phyloP scores from a whole-genome alignment of 2,113 vertebrate species.

The Brachirus orientalis region DNA sequence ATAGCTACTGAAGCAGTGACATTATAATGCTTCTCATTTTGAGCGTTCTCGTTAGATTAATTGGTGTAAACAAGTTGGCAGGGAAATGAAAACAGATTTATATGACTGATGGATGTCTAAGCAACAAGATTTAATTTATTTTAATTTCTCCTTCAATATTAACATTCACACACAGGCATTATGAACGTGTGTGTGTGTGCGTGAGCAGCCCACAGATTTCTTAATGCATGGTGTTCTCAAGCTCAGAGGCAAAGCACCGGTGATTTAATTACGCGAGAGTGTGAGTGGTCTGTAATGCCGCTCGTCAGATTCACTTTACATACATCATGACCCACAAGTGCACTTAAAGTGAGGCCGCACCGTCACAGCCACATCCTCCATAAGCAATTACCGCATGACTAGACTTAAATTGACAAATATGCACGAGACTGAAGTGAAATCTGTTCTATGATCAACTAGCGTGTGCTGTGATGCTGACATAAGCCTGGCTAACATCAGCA shows the following conservation, averaged over 20 bases:
- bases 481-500: slow-evolving; percentile 73
- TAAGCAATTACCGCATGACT: slow-evolving; percentile 60
- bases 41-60: slow-evolving; percentile 5
- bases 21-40: not conserved
- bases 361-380: slow-evolving; percentile 55
- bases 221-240: slow-evolving; percentile 46
- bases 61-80: not conserved
- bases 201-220: slow-evolving; percentile 15
- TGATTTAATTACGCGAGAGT: slow-evolving; percentile 75
- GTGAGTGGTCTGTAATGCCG: slow-evolving; percentile 67
- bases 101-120: slow-evolving; percentile 10
- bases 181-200: not conserved
- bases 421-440: slow-evolving; percentile 61
- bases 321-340: slow-evolving; percentile 70
- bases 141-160: slow-evolving; percentile 23
- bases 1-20: not conserved
- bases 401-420: slow-evolving; percentile 63
- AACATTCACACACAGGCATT: slow-evolving; percentile 27
- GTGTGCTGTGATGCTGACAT: slow-evolving; percentile 47
- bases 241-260: slow-evolving; percentile 54
- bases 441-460: slow-evolving; percentile 65
- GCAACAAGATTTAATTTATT: not conserved
- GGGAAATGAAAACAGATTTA: not conserved
- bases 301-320: slow-evolving; percentile 71
- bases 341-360: slow-evolving; percentile 50